Evolutionary conservation across 2,888 invertebrate species (phyloP), one percentile per base, ranked within the genome.

Genomic region (Phymatocera aterrima): DNA sequence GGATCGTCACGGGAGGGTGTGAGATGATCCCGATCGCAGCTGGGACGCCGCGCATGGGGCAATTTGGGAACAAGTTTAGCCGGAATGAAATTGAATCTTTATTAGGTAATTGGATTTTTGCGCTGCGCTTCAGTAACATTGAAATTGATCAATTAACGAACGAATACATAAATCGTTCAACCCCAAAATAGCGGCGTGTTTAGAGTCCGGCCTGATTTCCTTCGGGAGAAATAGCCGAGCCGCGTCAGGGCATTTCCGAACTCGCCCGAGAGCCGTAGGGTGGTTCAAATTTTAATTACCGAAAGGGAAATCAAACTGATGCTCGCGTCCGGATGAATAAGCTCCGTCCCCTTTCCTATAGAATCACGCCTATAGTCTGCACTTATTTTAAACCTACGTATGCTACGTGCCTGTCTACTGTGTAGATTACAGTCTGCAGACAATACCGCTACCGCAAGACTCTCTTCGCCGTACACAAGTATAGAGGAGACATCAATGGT

Each of bases 141-240:
- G 51, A 51, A 72, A 72, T 43, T 60, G 54, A 75, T 75, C 75
- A 75, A 75, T 75, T 75, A 75, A 54, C 75, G 57, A 75, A 37
- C 54, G 57, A 54, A 28, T 68, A 21, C 37, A 51, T 61, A 10
- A 10, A 24, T 72, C 72, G 72, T 72, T 72, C 31, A 6, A 70
- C 46, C 70, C 51, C 68, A 40, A 68, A n/a, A 43, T 68, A 68
- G 43, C 21, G 68, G 43, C 12, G 68, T 68, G 43, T 68, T 68
- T 24, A 68, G 24, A 12, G 28, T 8, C 43, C 24, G 10, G 28
- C 68, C 48, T 72, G 51, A 72, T 72, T 72, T 72, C 70, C 70
- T 48, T 48, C 31, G 18, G 48, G 48, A 51, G 54, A 43, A 64
- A 64, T 64, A 64, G 64, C 64, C 37, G 34, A 64, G 37, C n/a